Conservation (phyloP, 2,113 vertebrate genomes). For the Ochotona curzoniae region DNA sequence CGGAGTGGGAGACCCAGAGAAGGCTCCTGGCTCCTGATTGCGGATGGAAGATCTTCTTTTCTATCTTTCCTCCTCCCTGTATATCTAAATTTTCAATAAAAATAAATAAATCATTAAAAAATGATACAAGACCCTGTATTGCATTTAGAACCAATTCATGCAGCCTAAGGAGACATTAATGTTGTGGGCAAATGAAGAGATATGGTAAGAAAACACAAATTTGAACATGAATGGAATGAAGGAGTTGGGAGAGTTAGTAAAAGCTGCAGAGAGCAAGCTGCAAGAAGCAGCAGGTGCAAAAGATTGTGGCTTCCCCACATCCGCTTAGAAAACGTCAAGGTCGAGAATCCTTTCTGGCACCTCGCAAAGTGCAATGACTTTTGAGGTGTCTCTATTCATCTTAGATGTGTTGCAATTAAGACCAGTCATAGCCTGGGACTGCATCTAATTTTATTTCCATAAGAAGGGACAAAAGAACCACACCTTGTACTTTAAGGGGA, state of each 20-base stretch:
- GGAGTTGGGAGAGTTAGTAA: background rate
- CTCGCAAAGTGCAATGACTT: slow-evolving; percentile 72
- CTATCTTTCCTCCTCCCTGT: too few relatives aligned
- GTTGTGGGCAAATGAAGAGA: background rate
- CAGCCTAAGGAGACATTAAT: background rate
- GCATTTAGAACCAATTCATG: background rate
- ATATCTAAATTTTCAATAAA: too few relatives aligned
- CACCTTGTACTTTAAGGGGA: slow-evolving; percentile 66
- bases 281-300: slow-evolving; percentile 64
- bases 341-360: slow-evolving; percentile 55
- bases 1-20: too few relatives aligned
- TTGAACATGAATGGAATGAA: slow-evolving; percentile 48
- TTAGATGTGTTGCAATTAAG: slow-evolving; percentile 72
- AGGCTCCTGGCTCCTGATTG: too few relatives aligned
- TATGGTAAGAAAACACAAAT: background rate
- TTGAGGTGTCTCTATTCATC: slow-evolving; percentile 73
- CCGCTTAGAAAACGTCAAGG: slow-evolving; percentile 74
- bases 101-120: too few relatives aligned
- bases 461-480: slow-evolving; percentile 59
- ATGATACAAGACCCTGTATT: background rate
- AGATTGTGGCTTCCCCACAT: slow-evolving; percentile 52
- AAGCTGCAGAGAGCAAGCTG: slow-evolving; percentile 39
- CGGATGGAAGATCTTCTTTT: too few relatives aligned
- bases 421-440: slow-evolving; percentile 67
- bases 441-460: slow-evolving; percentile 75